Percentiles rank a stretch among this genome's conserved stretches.
Evolutionary conservation across 1,140 invertebrate species (phyloP).

Genomic region (Ylistrum balloti): DNA sequence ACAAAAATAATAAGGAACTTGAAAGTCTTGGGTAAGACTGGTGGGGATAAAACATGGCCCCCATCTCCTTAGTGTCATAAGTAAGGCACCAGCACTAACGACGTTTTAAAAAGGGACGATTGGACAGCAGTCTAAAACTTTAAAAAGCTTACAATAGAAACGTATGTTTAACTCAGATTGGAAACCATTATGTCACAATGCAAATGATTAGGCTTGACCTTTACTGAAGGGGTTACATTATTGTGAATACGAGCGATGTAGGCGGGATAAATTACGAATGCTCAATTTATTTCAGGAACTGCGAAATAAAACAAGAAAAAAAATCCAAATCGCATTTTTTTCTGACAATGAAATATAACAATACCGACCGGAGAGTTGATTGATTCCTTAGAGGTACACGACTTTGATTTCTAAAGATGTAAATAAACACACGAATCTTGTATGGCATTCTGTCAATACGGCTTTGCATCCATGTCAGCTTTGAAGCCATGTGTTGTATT

Average conservation of each 20-base stretch:
- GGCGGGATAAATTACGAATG: not conserved
- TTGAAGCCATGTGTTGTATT: no score
- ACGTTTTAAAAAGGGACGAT: not conserved
- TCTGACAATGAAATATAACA: not conserved
- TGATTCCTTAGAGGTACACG: not conserved
- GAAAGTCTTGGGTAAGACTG: no score
- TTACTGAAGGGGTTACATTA: not conserved
- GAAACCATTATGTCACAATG: no score
- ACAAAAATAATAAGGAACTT: no score
- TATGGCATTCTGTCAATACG: no score
- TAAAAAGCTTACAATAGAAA: no score
- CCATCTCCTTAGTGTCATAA: no score
- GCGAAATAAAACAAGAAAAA: constrained; percentile 6
- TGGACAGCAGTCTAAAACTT: not conserved
- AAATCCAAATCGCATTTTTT: not conserved
- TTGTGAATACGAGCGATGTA: not conserved
- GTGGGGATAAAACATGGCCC: no score
- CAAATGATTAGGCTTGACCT: not conserved
- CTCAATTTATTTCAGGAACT: not conserved
- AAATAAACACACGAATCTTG: not conserved
- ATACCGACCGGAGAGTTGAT: not conserved
- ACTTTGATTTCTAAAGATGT: not conserved
- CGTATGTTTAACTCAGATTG: no score
- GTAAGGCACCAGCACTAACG: no score
- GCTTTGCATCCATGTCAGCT: no score